A percentile compares a stretch with the other conserved stretches of the same genome.
These are phyloP conservation scores for Eurytoma adleriae DNA, from an alignment of 2,888 invertebrate genomes.

Conservation along the genomic window DNA sequence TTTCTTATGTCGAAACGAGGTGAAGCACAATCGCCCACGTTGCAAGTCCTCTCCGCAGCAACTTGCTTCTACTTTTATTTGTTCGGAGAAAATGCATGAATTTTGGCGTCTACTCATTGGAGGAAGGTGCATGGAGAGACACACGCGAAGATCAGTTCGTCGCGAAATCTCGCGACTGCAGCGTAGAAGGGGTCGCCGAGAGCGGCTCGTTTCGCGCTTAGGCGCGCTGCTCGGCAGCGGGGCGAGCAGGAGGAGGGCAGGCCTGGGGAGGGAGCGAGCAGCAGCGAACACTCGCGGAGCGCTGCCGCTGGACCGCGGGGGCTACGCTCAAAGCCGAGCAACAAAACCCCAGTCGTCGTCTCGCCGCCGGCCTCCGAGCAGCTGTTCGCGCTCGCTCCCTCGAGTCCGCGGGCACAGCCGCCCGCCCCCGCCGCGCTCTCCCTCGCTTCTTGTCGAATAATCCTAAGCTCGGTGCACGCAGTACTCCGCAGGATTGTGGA, in stretches of 20 bases:
- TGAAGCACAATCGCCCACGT: too few relatives aligned
- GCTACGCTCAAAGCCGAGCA: conserved; percentile 27
- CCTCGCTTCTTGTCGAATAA: not conserved
- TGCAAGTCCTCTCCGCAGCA: too few relatives aligned
- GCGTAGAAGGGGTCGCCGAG: too few relatives aligned
- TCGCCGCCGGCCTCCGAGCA: conserved; percentile 17
- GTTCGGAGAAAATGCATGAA: too few relatives aligned
- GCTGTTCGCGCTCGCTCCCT: not conserved
- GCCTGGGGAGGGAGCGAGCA: not conserved
- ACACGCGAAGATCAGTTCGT: not conserved
- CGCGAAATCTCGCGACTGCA: not conserved
- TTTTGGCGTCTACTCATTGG: too few relatives aligned
- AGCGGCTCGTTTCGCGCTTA: too few relatives aligned
- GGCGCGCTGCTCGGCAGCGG: not conserved
- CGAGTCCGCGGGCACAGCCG: not conserved
- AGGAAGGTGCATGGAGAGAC: too few relatives aligned
- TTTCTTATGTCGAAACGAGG: too few relatives aligned
- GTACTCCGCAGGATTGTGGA: too few relatives aligned
- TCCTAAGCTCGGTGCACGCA: too few relatives aligned
- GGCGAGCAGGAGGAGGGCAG: not conserved
- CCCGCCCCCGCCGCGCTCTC: not conserved
- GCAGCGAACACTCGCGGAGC: not conserved
- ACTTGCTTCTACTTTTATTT: too few relatives aligned
- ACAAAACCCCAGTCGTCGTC: conserved; percentile 44
- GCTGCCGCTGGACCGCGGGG: not conserved